Percentiles rank a stretch among this genome's conserved stretches.
These are phyloP conservation scores for Girardia tigrina DNA, from an alignment of 2,888 invertebrate species.

Conservation along the genomic window DNA sequence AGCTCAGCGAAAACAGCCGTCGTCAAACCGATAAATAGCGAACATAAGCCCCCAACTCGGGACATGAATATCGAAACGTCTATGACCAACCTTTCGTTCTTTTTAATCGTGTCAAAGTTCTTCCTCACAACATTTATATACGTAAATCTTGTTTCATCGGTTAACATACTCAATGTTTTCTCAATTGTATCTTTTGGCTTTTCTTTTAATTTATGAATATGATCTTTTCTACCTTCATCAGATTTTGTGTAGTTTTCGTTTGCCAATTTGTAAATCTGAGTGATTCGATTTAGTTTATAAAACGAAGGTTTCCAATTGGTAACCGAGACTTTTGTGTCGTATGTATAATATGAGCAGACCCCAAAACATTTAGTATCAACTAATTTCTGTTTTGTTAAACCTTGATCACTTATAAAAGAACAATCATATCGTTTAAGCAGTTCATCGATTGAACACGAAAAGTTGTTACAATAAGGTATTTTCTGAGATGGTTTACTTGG, in stretches of 20 bases:
- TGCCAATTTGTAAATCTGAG: slow-evolving; percentile 25
- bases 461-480: slow-evolving; percentile 33
- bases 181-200: neutral
- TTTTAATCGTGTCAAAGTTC: slow-evolving; percentile 32
- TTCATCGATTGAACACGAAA: neutral
- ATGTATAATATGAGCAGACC: slow-evolving; percentile 34
- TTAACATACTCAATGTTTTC: neutral
- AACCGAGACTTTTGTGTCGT: slow-evolving; percentile 34
- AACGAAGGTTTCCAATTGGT: slow-evolving; percentile 33
- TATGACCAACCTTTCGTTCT: slow-evolving; percentile 31
- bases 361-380: slow-evolving; percentile 32
- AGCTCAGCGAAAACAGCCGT: slow-evolving; percentile 35
- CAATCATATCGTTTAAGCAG: neutral
- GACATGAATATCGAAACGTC: slow-evolving; percentile 35
- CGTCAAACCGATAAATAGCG: slow-evolving; percentile 35
- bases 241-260: neutral
- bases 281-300: slow-evolving; percentile 26
- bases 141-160: slow-evolving; percentile 31
- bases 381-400: neutral
- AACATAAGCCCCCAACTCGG: slow-evolving; percentile 35
- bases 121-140: slow-evolving; percentile 33
- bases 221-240: neutral
- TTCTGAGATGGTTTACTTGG: slow-evolving; percentile 16
- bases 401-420: neutral
- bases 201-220: neutral